These are phyloP conservation scores for Pristis pectinata DNA, from an alignment of 2,797 vertebrate genomes.

Conservation along the genomic window DNA sequence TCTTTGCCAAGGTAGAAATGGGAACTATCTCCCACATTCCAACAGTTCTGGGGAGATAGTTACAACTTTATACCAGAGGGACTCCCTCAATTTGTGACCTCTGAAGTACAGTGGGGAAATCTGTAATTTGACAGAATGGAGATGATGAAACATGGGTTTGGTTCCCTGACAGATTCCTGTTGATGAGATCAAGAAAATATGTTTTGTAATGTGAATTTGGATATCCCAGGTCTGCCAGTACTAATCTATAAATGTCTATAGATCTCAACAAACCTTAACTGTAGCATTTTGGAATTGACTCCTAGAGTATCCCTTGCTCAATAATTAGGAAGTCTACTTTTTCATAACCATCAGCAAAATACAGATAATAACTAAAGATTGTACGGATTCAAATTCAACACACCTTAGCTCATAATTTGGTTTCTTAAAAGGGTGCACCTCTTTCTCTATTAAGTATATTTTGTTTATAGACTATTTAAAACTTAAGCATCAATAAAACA, in stretches of 20 bases:
- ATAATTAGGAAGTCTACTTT: not conserved
- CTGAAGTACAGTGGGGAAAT: not conserved
- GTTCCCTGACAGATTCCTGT: not conserved
- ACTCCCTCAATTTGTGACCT: not conserved
- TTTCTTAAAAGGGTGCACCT: not conserved
- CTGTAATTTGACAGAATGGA: not conserved
- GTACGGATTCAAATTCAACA: not conserved
- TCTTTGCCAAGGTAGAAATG: not conserved
- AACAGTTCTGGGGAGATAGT: not conserved
- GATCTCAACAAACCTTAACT: not conserved
- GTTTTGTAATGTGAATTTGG: not conserved
- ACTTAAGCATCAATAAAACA: not conserved
- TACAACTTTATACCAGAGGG: not conserved
- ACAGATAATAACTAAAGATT: not conserved
- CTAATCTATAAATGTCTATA: not conserved
- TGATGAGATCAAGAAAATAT: not conserved
- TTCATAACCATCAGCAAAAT: not conserved
- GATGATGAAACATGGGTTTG: not conserved
- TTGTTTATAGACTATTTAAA: not conserved
- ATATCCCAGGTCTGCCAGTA: not conserved
- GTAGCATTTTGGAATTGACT: not conserved
- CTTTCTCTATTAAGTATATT: not conserved
- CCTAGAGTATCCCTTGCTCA: not conserved
- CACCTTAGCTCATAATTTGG: not conserved
- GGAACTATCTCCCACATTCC: not conserved